Percentiles rank a stretch among this genome's conserved stretches.
These are phyloP conservation scores for Drosophila kikkawai DNA, from an alignment of 1,140 invertebrate species.

Conservation along the genomic window DNA sequence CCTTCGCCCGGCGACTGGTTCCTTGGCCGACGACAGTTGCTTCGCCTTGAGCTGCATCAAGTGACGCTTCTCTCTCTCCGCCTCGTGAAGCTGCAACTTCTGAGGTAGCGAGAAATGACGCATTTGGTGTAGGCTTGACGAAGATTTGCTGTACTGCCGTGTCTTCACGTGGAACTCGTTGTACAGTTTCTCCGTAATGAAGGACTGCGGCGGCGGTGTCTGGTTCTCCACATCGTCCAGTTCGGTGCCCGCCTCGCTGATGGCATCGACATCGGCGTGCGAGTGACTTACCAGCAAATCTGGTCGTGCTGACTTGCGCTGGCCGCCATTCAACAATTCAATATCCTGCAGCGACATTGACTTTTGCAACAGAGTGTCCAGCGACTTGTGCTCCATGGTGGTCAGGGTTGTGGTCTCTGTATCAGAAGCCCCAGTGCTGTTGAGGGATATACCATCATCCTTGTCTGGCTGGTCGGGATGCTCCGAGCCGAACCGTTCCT, in stretches of 20 bases:
- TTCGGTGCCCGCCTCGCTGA: conserved; percentile 77
- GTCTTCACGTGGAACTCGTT: conserved; percentile 88
- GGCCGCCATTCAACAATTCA: conserved; percentile 72
- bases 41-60: conserved; percentile 61
- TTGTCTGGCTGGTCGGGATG: conserved; percentile 33
- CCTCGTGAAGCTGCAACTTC: conserved; percentile 75
- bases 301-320: conserved; percentile 57
- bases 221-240: conserved; percentile 79
- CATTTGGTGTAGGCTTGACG: conserved; percentile 86
- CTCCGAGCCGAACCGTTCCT: conserved; percentile 86
- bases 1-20: conserved; percentile 70
- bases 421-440: conserved; percentile 65
- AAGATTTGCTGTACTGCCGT: conserved; percentile 87
- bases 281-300: conserved; percentile 67
- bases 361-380: conserved; percentile 71
- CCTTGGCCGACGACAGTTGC: conserved; percentile 48
- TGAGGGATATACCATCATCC: conserved; percentile 57
- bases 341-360: conserved; percentile 82
- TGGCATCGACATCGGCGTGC: conserved; percentile 54
- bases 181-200: conserved; percentile 87
- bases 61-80: conserved; percentile 64
- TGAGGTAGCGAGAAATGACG: conserved; percentile 78
- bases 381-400: conserved; percentile 71
- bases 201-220: conserved; percentile 86
- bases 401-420: conserved; percentile 75